phyloP scores from a whole-genome alignment of 1,140 invertebrate species.

The Heliconius hewitsoni region DNA sequence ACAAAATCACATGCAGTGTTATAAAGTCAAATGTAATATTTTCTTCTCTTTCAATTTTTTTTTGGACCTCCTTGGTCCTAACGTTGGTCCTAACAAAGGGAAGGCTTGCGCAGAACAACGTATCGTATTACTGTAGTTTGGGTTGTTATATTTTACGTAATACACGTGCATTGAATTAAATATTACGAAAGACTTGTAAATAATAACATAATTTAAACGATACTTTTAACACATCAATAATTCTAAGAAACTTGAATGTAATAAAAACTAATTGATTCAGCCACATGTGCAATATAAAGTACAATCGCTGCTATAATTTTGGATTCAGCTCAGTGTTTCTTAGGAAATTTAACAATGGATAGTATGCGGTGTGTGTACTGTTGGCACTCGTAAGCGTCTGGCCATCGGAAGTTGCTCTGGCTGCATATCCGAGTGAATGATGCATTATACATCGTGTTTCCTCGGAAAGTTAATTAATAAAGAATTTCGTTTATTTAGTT shows the following conservation, averaged over 20 bases:
- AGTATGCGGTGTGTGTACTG: constrained; percentile 20
- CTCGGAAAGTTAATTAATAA: constrained; percentile 8
- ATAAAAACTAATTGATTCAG: neutral
- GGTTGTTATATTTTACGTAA: constrained; percentile 5
- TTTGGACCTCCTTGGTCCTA: neutral
- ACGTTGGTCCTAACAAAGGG: neutral
- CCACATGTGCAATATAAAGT: neutral
- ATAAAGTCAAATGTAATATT: neutral
- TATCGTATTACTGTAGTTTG: neutral
- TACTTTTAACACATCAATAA: no score
- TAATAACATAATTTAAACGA: no score
- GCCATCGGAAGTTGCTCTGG: constrained; percentile 34
- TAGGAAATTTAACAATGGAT: constrained; percentile 37
- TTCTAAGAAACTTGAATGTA: no score
- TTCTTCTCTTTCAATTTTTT: neutral
- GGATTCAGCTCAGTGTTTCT: constrained; percentile 37
- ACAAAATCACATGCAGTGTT: neutral
- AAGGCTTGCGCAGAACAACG: neutral
- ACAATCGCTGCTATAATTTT: constrained; percentile 10
- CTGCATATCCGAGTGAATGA: constrained; percentile 37
- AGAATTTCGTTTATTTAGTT: neutral
- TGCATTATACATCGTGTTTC: constrained; percentile 25
- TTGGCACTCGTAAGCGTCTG: constrained; percentile 21
- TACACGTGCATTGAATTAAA: neutral
- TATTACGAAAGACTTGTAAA: no score